phyloP scores from a whole-genome alignment of 2,888 invertebrate species.

The Lingula anatina region DNA sequence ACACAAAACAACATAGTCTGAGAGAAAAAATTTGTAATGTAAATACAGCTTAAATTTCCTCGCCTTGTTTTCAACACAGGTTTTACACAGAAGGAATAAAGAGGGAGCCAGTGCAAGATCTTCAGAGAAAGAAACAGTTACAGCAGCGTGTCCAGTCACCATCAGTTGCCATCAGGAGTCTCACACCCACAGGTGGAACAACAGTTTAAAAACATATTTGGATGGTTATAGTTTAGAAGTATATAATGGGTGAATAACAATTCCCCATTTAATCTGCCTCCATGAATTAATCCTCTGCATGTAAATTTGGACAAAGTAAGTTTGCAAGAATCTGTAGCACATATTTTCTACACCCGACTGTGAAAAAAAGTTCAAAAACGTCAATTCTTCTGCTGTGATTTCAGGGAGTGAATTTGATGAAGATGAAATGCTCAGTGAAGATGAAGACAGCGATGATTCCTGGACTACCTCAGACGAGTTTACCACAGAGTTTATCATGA shows the following conservation, averaged over 20 bases:
- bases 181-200: constrained; percentile 49
- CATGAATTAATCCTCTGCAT: too few relatives aligned
- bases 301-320: too few relatives aligned
- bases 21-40: too few relatives aligned
- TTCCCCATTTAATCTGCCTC: too few relatives aligned
- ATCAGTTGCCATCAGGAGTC: constrained; percentile 30
- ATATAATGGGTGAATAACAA: too few relatives aligned
- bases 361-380: too few relatives aligned
- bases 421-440: constrained; percentile 58
- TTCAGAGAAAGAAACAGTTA: constrained; percentile 20
- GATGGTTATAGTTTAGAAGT: too few relatives aligned
- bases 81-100: constrained; percentile 69
- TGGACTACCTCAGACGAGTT: constrained; percentile 63
- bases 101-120: constrained; percentile 43
- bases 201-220: too few relatives aligned
- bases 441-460: constrained; percentile 73
- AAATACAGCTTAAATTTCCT: not conserved
- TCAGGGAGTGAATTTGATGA: constrained; percentile 48
- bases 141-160: constrained; percentile 28
- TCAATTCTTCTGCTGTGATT: constrained; percentile 4
- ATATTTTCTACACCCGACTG: too few relatives aligned
- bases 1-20: too few relatives aligned
- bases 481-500: constrained; percentile 72
- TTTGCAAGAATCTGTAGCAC: too few relatives aligned
- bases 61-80: constrained; percentile 19